Percentiles rank a stretch among this genome's conserved stretches.
phyloP scores from a whole-genome alignment of 2,888 invertebrate genomes.

The Polyommatus icarus region DNA sequence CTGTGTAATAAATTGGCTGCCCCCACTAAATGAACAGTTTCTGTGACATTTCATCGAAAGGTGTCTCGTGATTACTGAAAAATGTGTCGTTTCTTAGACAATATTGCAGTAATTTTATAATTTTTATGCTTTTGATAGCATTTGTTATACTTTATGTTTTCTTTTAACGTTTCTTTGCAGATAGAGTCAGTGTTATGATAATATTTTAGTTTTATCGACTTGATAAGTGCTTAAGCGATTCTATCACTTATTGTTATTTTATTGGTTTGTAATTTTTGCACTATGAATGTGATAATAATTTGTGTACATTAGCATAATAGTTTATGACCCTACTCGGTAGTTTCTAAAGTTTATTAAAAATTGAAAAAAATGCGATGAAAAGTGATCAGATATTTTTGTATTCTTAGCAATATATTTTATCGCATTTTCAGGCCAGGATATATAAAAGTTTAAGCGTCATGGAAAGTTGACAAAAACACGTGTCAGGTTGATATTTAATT shows the following conservation, averaged over 20 bases:
- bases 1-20: background rate
- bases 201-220: background rate
- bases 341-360: no score
- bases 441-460: background rate
- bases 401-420: no score
- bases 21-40: background rate
- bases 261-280: background rate
- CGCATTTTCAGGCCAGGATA: background rate
- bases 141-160: conserved; percentile 5
- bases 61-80: background rate
- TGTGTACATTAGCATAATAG: background rate
- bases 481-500: background rate
- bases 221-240: background rate
- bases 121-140: background rate
- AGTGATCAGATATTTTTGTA: no score
- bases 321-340: background rate
- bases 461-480: background rate
- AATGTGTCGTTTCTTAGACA: background rate
- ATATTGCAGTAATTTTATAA: background rate
- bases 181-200: background rate
- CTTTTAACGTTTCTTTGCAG: conserved; percentile 8
- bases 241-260: conserved; percentile 3
- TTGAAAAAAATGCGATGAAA: background rate
- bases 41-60: background rate
- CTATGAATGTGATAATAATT: background rate